These are phyloP conservation scores for Anableps anableps DNA, from an alignment of 2,797 vertebrate species.

Conservation along the genomic window DNA sequence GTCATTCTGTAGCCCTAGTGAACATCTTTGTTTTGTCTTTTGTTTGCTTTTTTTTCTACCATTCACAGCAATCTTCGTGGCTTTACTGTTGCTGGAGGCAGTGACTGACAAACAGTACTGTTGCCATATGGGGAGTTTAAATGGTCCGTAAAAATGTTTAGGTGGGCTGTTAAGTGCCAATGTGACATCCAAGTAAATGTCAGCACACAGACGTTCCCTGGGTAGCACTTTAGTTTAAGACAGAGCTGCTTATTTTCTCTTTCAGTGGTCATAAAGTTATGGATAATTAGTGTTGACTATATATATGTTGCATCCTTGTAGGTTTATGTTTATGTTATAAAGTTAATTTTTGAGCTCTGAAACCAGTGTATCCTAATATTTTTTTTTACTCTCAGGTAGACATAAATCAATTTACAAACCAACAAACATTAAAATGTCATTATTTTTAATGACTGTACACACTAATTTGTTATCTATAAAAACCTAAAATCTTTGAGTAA, in stretches of 20 bases:
- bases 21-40: neutral
- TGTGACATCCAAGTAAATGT: neutral
- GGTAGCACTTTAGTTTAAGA: neutral
- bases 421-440: neutral
- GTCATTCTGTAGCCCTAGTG: neutral
- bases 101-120: neutral
- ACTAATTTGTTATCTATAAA: too few relatives aligned
- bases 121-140: neutral
- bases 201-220: neutral
- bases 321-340: neutral
- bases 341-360: neutral
- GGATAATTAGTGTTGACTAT: neutral
- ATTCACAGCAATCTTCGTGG: neutral
- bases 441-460: too few relatives aligned
- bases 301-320: neutral
- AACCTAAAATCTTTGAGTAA: too few relatives aligned
- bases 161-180: neutral
- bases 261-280: neutral
- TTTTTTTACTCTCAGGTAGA: too few relatives aligned
- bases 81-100: neutral
- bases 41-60: neutral
- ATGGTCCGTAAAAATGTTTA: constrained; percentile 8
- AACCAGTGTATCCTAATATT: neutral
- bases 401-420: neutral
- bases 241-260: neutral